Evolutionary conservation across 1,140 invertebrate species (phyloP).

Genomic region (Delia radicum): DNA sequence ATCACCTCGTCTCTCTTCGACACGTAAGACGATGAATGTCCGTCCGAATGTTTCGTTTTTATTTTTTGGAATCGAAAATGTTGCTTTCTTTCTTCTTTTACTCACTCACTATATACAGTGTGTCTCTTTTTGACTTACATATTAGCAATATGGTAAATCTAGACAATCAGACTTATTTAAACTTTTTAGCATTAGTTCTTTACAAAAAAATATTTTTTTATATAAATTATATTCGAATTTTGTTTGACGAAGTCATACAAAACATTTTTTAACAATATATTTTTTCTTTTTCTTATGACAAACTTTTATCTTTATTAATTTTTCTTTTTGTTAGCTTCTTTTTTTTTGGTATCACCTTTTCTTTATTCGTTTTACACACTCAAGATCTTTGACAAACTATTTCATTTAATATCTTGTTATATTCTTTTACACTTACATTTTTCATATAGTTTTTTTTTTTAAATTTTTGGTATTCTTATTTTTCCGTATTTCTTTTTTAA

Average conservation of each 20-base stretch:
- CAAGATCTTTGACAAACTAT: neutral
- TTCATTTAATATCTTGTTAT: neutral
- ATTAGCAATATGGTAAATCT: neutral
- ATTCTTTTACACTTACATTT: constrained; percentile 11
- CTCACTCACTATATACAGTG: neutral
- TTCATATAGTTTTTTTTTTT: constrained; percentile 6
- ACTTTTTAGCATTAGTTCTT: neutral
- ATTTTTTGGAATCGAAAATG: constrained; percentile 15
- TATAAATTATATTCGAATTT: constrained; percentile 7
- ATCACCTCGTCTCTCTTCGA: neutral
- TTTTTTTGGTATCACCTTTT: neutral
- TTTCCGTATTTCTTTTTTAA: neutral
- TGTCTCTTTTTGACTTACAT: neutral
- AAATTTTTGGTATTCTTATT: constrained; percentile 5
- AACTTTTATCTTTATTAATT: neutral
- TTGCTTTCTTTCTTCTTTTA: neutral
- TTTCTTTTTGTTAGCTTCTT: no score
- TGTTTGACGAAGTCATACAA: constrained; percentile 8
- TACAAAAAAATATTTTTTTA: neutral
- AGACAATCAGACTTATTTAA: neutral
- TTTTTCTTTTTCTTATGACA: neutral
- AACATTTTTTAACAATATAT: neutral
- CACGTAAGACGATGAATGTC: neutral
- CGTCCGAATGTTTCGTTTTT: constrained; percentile 5
- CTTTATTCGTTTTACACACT: neutral